Conservation (phyloP, 2,888 invertebrate genomes). For the Eupithecia insigniata region DNA sequence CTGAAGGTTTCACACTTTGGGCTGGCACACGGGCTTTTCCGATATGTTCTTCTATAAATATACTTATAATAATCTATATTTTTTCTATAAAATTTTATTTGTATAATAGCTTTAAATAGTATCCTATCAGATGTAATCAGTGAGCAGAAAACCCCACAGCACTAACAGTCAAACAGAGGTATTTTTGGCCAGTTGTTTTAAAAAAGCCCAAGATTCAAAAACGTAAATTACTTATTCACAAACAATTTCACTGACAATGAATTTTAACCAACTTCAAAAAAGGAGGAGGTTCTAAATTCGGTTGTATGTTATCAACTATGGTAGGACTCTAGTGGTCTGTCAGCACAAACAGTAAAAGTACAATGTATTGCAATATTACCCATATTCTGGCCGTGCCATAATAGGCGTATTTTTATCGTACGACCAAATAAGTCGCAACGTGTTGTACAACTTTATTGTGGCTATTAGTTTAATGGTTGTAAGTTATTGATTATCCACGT, state of each 20-base stretch:
- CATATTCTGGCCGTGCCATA: constrained; percentile 19
- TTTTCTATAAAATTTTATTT: too few relatives aligned
- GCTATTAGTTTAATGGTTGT: constrained; percentile 32
- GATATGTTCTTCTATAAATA: too few relatives aligned
- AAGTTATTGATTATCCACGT: constrained; percentile 32
- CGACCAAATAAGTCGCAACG: constrained; percentile 29
- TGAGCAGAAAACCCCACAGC: neutral
- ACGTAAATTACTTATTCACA: neutral
- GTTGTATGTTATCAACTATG: too few relatives aligned
- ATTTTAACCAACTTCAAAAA: too few relatives aligned
- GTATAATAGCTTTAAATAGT: neutral
- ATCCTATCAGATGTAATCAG: neutral
- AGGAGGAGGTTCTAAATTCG: too few relatives aligned
- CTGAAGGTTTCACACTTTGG: too few relatives aligned
- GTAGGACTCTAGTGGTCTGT: constrained; percentile 11
- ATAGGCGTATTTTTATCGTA: constrained; percentile 26
- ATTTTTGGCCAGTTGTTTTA: neutral
- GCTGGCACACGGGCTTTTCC: too few relatives aligned
- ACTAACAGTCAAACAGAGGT: neutral
- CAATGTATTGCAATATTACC: constrained; percentile 23
- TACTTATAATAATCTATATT: too few relatives aligned
- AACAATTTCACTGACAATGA: neutral
- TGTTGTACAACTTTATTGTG: constrained; percentile 28
- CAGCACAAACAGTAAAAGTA: constrained; percentile 30
- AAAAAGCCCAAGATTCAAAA: neutral